A percentile compares a stretch with the other conserved stretches of the same genome.
phyloP scores from a whole-genome alignment of 2,797 vertebrate species.

The Xiphorhynchus erythropygius region DNA sequence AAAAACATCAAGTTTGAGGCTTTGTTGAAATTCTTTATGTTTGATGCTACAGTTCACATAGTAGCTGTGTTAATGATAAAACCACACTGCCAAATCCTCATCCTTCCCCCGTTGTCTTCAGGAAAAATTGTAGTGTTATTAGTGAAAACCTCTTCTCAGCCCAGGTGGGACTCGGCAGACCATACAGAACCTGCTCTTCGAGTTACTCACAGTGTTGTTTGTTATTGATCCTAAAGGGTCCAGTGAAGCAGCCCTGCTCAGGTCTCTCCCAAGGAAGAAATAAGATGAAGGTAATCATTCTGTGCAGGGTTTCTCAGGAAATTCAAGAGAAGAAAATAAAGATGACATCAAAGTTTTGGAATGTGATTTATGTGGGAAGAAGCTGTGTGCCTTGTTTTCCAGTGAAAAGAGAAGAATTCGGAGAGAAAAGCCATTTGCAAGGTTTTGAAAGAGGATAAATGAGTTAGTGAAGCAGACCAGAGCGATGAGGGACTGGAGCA shows the following conservation, averaged over 20 bases:
- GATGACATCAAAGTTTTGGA: constrained; percentile 51
- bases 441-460: constrained; percentile 22
- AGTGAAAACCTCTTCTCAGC: neutral
- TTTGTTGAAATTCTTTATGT: neutral
- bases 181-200: neutral
- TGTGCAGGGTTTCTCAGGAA: neutral
- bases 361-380: constrained; percentile 54
- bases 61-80: neutral
- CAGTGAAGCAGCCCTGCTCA: neutral
- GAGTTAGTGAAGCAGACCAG: neutral
- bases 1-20: neutral
- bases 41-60: neutral
- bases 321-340: neutral
- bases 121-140: neutral
- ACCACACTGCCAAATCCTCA: neutral
- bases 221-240: neutral
- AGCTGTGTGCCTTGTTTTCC: neutral
- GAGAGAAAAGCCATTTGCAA: neutral
- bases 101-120: neutral
- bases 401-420: neutral
- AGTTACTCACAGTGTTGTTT: neutral
- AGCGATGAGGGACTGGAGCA: neutral
- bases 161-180: neutral
- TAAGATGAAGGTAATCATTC: neutral
- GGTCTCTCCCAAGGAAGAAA: neutral